These are phyloP conservation scores for Apis dorsata DNA, from an alignment of 1,140 invertebrate species.

Conservation along the genomic window DNA sequence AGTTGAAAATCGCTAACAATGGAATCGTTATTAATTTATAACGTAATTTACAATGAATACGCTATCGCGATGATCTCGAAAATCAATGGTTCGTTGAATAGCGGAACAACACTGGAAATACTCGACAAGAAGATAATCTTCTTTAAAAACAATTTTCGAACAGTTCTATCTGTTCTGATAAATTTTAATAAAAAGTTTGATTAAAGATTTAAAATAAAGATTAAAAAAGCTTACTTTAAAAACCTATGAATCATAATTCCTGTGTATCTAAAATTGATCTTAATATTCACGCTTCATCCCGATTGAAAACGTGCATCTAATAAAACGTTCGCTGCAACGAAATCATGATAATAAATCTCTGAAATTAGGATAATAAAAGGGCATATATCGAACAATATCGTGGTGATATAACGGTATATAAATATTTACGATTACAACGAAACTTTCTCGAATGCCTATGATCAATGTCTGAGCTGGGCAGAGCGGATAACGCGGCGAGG, in stretches of 20 bases:
- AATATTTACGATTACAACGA: slow-evolving; percentile 35
- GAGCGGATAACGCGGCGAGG: background rate
- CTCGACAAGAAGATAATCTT: background rate
- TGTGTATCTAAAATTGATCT: background rate
- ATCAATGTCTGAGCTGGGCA: slow-evolving; percentile 1
- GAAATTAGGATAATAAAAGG: background rate
- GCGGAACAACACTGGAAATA: slow-evolving; percentile 6
- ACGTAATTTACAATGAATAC: slow-evolving; percentile 33
- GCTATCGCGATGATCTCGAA: slow-evolving; percentile 5
- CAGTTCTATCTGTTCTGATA: too few species aligned
- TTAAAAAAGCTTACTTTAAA: background rate
- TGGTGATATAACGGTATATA: background rate
- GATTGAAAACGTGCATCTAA: slow-evolving; percentile 8
- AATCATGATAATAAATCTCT: background rate
- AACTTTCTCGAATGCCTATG: slow-evolving; percentile 31
- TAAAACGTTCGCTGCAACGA: background rate
- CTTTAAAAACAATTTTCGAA: background rate
- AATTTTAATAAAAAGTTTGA: background rate
- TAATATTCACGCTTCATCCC: background rate
- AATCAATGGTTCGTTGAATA: slow-evolving; percentile 1
- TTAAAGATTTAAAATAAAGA: background rate
- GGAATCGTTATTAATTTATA: background rate
- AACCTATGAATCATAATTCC: background rate
- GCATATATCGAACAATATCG: background rate
- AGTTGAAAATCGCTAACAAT: slow-evolving; percentile 16